Evolutionary conservation across 2,797 vertebrate species (phyloP).

Genomic region (Trachurus trachurus): DNA sequence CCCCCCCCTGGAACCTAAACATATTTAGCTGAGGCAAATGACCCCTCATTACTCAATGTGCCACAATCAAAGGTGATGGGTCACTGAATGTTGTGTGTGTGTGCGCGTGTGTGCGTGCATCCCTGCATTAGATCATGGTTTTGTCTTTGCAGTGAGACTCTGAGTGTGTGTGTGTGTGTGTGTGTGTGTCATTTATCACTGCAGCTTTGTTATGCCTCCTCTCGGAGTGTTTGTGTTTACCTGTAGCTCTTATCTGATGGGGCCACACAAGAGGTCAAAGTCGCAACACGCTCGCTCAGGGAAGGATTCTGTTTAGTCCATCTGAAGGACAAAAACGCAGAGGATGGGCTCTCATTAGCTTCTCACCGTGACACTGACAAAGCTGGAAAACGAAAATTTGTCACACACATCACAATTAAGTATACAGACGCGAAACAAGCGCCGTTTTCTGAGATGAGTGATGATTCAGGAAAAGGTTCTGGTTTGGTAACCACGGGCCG

Average conservation of each 20-base stretch:
- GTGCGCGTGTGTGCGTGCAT: constrained; percentile 27
- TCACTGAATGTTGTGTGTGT: constrained; percentile 41
- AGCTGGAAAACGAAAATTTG: constrained; percentile 44
- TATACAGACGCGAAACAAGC: constrained; percentile 29
- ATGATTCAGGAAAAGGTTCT: constrained; percentile 56
- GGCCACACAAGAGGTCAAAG: constrained; percentile 69
- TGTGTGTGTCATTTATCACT: constrained; percentile 64
- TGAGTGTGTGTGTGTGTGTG: constrained; percentile 42
- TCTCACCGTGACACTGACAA: constrained; percentile 43
- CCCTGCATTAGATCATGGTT: constrained; percentile 35
- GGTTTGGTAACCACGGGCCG: constrained; percentile 37
- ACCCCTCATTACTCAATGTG: constrained; percentile 79
- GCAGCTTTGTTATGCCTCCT: constrained; percentile 65
- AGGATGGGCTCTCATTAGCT: constrained; percentile 22
- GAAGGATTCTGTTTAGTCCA: constrained; percentile 43
- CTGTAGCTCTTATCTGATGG: constrained; percentile 73
- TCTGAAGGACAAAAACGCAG: constrained; percentile 38
- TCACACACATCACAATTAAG: constrained; percentile 31
- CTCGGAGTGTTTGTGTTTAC: constrained; percentile 77
- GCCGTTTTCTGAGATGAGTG: constrained; percentile 38
- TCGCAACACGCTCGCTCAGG: constrained; percentile 9
- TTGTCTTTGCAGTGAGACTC: constrained; percentile 13
- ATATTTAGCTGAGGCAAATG: constrained; percentile 75
- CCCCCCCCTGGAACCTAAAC: constrained; percentile 59
- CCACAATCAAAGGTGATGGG: constrained; percentile 70